Conservation (phyloP, 2,888 invertebrate genomes). For the Drepana falcataria region DNA sequence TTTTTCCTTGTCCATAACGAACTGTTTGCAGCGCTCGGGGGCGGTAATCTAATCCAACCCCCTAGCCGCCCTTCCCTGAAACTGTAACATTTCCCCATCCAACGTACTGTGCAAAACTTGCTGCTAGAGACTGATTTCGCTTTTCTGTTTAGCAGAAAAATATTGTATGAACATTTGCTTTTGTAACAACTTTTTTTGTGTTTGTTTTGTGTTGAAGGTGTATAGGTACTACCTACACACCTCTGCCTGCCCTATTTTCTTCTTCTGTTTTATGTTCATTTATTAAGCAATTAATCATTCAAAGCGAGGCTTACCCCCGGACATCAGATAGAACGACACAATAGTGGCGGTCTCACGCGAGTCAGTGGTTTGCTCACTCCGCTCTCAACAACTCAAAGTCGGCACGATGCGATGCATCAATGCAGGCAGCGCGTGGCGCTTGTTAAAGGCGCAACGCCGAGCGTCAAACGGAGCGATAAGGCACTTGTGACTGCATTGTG, state of each 20-base stretch:
- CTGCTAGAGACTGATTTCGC: constrained; percentile 20
- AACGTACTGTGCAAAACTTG: constrained; percentile 8
- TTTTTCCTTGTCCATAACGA: constrained; percentile 55
- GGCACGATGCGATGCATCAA: background rate
- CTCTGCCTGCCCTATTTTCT: no score
- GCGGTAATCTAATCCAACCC: constrained; percentile 65
- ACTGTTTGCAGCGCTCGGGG: constrained; percentile 70
- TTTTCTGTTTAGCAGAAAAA: background rate
- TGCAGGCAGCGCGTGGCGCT: background rate
- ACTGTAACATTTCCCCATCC: constrained; percentile 48
- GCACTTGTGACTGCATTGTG: background rate
- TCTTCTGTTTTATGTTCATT: no score
- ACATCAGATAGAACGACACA: no score
- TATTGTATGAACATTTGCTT: no score
- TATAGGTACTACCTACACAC: no score
- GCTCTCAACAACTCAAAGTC: background rate
- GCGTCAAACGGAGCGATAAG: background rate
- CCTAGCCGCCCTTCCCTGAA: constrained; percentile 18
- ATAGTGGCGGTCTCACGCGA: constrained; percentile 28
- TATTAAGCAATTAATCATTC: no score
- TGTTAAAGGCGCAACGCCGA: background rate
- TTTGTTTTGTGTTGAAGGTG: no score
- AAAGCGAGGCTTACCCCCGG: no score
- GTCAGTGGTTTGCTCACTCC: background rate
- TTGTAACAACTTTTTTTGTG: no score